phyloP scores from a whole-genome alignment of 2,113 vertebrate genomes.

The Aptenodytes patagonicus region DNA sequence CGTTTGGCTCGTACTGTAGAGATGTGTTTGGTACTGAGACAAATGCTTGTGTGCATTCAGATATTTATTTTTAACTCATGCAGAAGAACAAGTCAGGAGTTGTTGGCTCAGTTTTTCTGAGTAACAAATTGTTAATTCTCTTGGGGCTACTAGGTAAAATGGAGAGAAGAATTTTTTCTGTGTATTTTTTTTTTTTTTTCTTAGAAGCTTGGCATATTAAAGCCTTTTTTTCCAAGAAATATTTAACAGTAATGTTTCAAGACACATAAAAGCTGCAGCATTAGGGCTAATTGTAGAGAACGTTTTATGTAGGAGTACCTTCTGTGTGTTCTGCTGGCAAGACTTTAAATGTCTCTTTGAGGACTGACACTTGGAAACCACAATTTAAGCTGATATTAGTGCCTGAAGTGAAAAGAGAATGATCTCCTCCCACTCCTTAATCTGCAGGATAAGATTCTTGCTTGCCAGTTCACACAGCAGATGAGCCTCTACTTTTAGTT shows the following conservation, averaged over 20 bases:
- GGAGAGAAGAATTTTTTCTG: neutral
- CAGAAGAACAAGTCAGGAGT: neutral
- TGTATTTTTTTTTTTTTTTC: neutral
- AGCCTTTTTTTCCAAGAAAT: neutral
- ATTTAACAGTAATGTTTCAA: neutral
- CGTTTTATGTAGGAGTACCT: neutral
- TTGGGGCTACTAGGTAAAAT: neutral
- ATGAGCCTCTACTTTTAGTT: neutral
- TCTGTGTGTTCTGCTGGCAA: constrained; percentile 25
- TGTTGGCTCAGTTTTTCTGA: neutral
- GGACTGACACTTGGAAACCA: constrained; percentile 3
- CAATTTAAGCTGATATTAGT: neutral
- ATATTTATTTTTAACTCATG: neutral
- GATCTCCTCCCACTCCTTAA: constrained; percentile 23
- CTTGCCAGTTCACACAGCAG: neutral
- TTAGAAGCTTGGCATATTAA: neutral
- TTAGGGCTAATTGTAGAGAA: neutral
- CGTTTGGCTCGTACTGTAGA: neutral
- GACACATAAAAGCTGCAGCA: neutral
- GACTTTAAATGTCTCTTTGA: neutral
- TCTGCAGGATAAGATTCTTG: neutral
- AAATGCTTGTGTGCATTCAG: neutral
- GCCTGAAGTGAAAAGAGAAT: constrained; percentile 22
- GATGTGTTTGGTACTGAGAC: neutral
- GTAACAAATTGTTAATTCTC: neutral